Percentiles rank a stretch among this genome's conserved stretches.
Evolutionary conservation across 2,797 vertebrate species (phyloP).

Genomic region (Mormyrus hasselquistii): DNA sequence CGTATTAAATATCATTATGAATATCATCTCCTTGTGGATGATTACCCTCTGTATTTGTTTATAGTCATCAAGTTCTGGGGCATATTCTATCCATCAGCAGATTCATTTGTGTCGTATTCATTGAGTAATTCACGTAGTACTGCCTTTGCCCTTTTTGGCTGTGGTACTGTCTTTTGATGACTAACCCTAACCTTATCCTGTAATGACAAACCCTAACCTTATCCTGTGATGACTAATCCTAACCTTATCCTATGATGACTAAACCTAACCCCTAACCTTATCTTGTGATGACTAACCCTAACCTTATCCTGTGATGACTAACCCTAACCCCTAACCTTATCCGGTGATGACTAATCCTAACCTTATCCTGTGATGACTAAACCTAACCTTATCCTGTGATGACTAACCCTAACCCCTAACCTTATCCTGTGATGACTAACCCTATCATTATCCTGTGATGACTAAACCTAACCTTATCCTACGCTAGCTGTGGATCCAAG

Average conservation of each 20-base stretch:
- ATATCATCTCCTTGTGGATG: neutral
- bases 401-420: neutral
- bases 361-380: neutral
- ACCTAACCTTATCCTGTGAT: neutral
- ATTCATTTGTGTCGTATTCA: neutral
- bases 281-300: neutral
- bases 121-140: neutral
- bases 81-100: neutral
- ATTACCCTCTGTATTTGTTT: neutral
- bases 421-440: neutral
- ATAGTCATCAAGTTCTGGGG: neutral
- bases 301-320: neutral
- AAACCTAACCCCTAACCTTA: neutral
- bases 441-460: neutral
- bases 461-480: neutral
- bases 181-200: neutral
- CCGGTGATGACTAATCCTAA: neutral
- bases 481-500: neutral
- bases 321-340: neutral
- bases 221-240: neutral
- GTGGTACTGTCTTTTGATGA: neutral
- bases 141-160: neutral
- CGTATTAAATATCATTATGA: neutral
- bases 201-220: neutral
- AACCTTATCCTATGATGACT: neutral